phyloP scores from a whole-genome alignment of 2,888 invertebrate species.

The Sussaba pulchella region DNA sequence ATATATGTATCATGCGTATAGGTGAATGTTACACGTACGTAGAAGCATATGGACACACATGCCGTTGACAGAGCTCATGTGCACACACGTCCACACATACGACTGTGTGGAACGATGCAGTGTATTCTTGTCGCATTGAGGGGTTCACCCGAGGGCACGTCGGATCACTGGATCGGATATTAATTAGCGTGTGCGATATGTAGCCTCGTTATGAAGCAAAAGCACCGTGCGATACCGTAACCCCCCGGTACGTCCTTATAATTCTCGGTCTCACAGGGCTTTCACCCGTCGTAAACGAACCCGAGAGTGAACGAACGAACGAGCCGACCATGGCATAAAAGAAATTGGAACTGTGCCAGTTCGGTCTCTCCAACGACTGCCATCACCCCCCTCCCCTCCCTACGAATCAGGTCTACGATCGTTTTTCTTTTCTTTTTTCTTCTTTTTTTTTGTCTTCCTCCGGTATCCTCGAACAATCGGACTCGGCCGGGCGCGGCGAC shows the following conservation, averaged over 20 bases:
- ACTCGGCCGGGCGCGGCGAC: constrained; percentile 29
- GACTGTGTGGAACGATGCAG: neutral
- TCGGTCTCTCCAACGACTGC: constrained; percentile 29
- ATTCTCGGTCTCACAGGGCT: constrained; percentile 26
- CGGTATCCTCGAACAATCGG: constrained; percentile 32
- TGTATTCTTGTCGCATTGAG: constrained; percentile 22
- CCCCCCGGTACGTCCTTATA: neutral
- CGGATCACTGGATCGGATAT: constrained; percentile 67
- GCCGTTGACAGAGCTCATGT: constrained; percentile 11
- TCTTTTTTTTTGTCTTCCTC: neutral
- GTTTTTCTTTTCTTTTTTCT: constrained; percentile 13
- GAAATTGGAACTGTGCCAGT: constrained; percentile 59
- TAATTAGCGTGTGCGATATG: constrained; percentile 73
- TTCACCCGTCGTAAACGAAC: constrained; percentile 36
- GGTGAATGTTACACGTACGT: neutral
- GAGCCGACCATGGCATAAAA: constrained; percentile 34
- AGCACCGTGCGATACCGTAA: constrained; percentile 23
- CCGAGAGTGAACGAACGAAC: constrained; percentile 39
- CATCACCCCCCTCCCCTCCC: neutral
- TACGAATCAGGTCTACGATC: constrained; percentile 21
- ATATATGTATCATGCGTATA: neutral
- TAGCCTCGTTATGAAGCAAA: constrained; percentile 70
- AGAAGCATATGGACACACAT: constrained; percentile 11
- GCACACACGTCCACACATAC: neutral
- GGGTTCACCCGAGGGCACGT: constrained; percentile 30